A percentile compares a stretch with the other conserved stretches of the same genome.
phyloP scores from a whole-genome alignment of 2,797 vertebrate species.

The Moxostoma hubbsi region DNA sequence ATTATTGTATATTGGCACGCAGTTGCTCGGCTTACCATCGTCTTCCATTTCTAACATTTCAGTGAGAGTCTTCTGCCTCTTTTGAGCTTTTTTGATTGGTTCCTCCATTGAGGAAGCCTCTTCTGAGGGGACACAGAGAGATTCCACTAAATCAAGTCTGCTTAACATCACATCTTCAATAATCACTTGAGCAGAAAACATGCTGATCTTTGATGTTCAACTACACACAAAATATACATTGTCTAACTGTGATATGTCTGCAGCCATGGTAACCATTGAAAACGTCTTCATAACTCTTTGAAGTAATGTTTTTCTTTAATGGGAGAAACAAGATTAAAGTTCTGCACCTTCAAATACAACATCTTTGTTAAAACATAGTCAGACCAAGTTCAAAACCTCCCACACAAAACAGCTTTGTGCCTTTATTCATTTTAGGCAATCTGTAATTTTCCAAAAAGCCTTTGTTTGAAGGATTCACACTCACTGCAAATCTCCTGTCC shows the following conservation, averaged over 20 bases:
- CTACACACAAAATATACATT: background rate
- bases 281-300: slow-evolving; percentile 20
- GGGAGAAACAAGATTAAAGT: no score
- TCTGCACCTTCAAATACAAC: slow-evolving; percentile 2
- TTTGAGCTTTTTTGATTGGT: slow-evolving; percentile 52
- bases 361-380: slow-evolving; percentile 10
- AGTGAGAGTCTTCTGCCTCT: slow-evolving; percentile 66
- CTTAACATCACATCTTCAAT: background rate
- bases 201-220: slow-evolving; percentile 27
- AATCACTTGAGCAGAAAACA: background rate
- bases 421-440: background rate
- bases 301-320: slow-evolving; percentile 20
- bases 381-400: background rate
- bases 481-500: slow-evolving; percentile 78
- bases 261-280: slow-evolving; percentile 25
- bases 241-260: slow-evolving; percentile 19
- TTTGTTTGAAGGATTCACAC: slow-evolving; percentile 56
- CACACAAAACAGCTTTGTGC: background rate
- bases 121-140: slow-evolving; percentile 41
- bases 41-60: slow-evolving; percentile 63
- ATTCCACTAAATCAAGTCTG: background rate
- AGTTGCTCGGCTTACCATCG: slow-evolving; percentile 63
- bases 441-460: background rate
- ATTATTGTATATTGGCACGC: background rate
- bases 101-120: slow-evolving; percentile 43